Evolutionary conservation across 2,888 invertebrate genomes (phyloP), one percentile per base, ranked within the genome.

Genomic region (Cremastobaeus sp.): DNA sequence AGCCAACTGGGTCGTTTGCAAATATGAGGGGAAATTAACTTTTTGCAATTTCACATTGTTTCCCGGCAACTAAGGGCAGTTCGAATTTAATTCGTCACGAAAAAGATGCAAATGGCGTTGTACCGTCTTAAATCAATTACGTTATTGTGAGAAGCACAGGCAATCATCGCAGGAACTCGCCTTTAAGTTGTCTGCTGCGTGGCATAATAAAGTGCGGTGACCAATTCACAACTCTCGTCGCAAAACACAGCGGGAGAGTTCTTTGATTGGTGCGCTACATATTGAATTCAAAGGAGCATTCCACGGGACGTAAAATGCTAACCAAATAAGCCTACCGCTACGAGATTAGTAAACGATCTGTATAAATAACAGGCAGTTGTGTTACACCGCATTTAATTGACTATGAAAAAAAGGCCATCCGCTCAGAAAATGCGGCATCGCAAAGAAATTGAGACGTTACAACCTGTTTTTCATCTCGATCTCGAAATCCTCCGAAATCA

Each of bases 241-340:
- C 17, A 43, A 41, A 41, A 21, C 50, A 15, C 50, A 62, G 50
- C 50, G 25, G 50, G 62, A 25, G 50, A 25, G 50, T 62, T 41
- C 64, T 64, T 64, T 64, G 52, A 50, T 64, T 52, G 52, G 62
- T 25, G 34, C 43, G 64, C 43, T 12, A 43, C 32, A 35, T 32
- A 64, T 52, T 17, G 14, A 35, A 52, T 34, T 32, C 34, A 43
- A 64, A n/a, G 9, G 34, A 41, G 52, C 43, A 14, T 25, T 18
- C 52, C 25, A 17, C 32, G 5, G 25, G 39, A 43, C 41, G 21
- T 30, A 50, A 50, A 39, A 50, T 41, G 15, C 28, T 50, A 32
- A 32, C 17, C 20, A 32, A 21, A 28, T 55, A 3, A 8, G 17
- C 12, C 4, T 32, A 41, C 30, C 25, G 28, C 47, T 47, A 28